phyloP scores from a whole-genome alignment of 2,797 vertebrate genomes.

The Siniperca undulata region DNA sequence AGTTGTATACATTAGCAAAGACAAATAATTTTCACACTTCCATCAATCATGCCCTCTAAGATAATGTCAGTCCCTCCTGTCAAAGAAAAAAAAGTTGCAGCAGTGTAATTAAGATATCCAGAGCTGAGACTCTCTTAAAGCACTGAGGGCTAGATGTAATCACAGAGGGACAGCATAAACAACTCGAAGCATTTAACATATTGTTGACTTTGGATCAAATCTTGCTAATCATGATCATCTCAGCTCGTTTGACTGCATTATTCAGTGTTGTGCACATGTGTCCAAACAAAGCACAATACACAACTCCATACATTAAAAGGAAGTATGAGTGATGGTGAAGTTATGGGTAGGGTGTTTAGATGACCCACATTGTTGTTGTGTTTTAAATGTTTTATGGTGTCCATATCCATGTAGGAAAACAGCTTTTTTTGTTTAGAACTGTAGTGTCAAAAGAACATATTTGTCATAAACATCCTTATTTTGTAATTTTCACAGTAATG shows the following conservation, averaged over 20 bases:
- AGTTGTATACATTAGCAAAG: constrained; percentile 3
- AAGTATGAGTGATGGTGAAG: background rate
- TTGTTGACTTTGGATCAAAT: constrained; percentile 68
- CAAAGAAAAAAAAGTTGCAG: background rate
- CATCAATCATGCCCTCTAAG: constrained; percentile 28
- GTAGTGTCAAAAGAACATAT: background rate
- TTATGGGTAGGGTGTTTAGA: background rate
- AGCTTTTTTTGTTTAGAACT: background rate
- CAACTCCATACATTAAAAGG: background rate
- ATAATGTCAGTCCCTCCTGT: constrained; percentile 6
- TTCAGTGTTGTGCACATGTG: constrained; percentile 34
- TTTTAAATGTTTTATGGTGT: background rate
- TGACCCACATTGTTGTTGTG: constrained; percentile 7
- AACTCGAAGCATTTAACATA: constrained; percentile 34
- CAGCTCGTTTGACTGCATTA: constrained; percentile 35
- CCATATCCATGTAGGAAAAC: background rate
- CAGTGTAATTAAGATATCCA: constrained; percentile 39
- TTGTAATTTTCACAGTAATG: background rate
- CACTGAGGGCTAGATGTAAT: constrained; percentile 44
- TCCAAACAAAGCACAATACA: constrained; percentile 38
- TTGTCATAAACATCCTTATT: background rate
- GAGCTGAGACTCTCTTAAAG: constrained; percentile 9
- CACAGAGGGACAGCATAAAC: constrained; percentile 50
- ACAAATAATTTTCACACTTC: constrained; percentile 4
- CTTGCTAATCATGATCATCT: constrained; percentile 45